These are phyloP conservation scores for Pyrgus malvae DNA, from an alignment of 2,888 invertebrate species.

Conservation along the genomic window DNA sequence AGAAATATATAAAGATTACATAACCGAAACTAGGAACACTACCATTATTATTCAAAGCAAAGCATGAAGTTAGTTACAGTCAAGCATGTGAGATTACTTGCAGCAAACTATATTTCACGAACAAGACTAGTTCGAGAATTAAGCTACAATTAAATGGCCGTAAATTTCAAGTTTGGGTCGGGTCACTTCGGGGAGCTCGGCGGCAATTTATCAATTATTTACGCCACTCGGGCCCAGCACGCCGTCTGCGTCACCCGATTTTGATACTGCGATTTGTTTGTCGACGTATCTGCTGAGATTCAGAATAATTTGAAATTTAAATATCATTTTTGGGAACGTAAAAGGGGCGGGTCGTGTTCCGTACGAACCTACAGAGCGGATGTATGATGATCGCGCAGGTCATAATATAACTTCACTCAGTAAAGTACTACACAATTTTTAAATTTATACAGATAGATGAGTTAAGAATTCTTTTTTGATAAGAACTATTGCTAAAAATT, in stretches of 20 bases:
- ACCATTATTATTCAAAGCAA: no score
- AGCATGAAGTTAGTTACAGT: background rate
- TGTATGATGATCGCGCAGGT: no score
- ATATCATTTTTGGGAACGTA: no score
- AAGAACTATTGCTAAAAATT: no score
- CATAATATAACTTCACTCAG: no score
- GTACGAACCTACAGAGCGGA: no score
- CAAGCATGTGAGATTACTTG: conserved; percentile 29
- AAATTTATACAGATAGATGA: no score
- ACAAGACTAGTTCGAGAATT: conserved; percentile 73
- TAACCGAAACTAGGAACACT: no score
- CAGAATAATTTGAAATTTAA: background rate
- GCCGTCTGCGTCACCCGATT: conserved; percentile 47
- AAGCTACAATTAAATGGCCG: conserved; percentile 80
- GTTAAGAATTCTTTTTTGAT: no score
- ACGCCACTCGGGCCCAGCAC: conserved; percentile 68
- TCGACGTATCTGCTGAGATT: conserved; percentile 38
- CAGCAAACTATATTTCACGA: conserved; percentile 65
- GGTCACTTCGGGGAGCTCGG: conserved; percentile 73
- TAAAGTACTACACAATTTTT: no score
- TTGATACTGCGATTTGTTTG: conserved; percentile 48
- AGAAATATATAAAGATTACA: background rate
- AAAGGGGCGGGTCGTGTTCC: no score
- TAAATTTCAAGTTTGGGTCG: conserved; percentile 73
- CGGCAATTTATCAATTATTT: conserved; percentile 83